Percentiles rank a stretch among this genome's conserved stretches.
Evolutionary conservation across 2,888 invertebrate genomes (phyloP).

Genomic region (Cosmorhoe ocellata): DNA sequence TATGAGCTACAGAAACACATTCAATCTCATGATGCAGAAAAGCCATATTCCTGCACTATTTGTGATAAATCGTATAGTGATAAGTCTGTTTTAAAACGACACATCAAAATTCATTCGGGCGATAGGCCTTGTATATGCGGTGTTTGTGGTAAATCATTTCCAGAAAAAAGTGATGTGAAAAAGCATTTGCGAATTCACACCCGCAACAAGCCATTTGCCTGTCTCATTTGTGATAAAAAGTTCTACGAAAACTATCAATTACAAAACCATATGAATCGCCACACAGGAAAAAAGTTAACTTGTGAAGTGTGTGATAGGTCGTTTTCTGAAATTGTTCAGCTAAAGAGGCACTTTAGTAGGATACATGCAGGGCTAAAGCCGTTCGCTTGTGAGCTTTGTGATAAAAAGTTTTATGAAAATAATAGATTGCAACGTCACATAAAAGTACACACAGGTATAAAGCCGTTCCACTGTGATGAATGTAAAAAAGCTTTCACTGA

Average conservation of each 20-base stretch:
- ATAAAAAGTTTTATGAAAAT: constrained; percentile 1
- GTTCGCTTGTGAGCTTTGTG: constrained; percentile 6
- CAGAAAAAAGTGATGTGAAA: constrained; percentile 5
- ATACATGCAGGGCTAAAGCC: constrained; percentile 8
- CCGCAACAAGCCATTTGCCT: constrained; percentile 11
- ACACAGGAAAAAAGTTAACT: constrained; percentile 3
- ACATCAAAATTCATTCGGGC: constrained; percentile 4
- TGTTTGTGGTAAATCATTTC: constrained; percentile 3
- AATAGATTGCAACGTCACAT: constrained; percentile 11
- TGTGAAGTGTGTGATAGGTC: constrained; percentile 14
- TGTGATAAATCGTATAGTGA: constrained; percentile 1
- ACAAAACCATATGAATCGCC: constrained; percentile 14
- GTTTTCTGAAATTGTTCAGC: constrained; percentile 11
- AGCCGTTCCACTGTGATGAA: constrained; percentile 12
- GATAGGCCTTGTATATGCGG: background rate
- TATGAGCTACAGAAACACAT: background rate
- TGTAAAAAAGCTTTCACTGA: constrained; percentile 12
- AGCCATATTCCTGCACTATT: background rate
- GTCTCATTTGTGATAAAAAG: constrained; percentile 15
- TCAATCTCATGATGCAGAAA: background rate
- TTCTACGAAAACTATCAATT: constrained; percentile 19
- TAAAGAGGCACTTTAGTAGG: constrained; percentile 14
- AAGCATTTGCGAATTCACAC: constrained; percentile 7
- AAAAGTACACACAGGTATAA: constrained; percentile 10
- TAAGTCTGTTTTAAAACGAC: constrained; percentile 6